Evolutionary conservation across 2,797 vertebrate genomes (phyloP), one percentile per base, ranked within the genome.

Genomic region (Sphaeramia orbicularis): DNA sequence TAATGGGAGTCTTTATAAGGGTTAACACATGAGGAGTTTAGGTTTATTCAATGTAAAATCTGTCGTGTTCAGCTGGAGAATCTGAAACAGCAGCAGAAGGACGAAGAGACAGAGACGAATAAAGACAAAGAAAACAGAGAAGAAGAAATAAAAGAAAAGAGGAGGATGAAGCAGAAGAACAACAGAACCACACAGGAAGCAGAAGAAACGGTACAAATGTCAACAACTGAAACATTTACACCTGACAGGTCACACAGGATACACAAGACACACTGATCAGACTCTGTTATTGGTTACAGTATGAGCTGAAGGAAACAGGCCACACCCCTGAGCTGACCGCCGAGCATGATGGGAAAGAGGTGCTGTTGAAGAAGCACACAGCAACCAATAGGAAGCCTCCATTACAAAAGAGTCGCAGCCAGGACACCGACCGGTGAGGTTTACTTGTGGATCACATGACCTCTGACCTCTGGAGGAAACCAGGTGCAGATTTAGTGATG

Each of bases 241-340:
- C 9, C 6, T 0, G 32, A 0, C n/a, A n/a, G n/a, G n/a, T n/a
- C n/a, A n/a, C n/a, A n/a, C n/a, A n/a, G n/a, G n/a, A n/a, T n/a
- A 14, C 3, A 43, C 4, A 8, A 27, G 12, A 55, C 18, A 18
- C 10, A 7, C 4, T 40, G 1, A 5, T 36, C 12, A 21, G 4
- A 38, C 6, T 59, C 6, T 69, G 12, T 24, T 13, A 9, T 68
- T n/a, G 7, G 2, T 37, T 65, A 36, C 82, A 93, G 93, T 50
- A 60, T 0, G 89, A 93, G 63, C 81, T 70, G 16, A 94, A 94
- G 60, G 93, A 94, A 73, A 92, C 88, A 9, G 90, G 91, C 55
- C 91, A 93, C 78, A 92, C 91, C 56, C 93, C 93, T 3, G 92
- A 94, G 59, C 79, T 92, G 53, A 85, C 71, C 14, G 24, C 77